Conservation (phyloP, 2,113 vertebrate species). For the Promerops cafer region DNA sequence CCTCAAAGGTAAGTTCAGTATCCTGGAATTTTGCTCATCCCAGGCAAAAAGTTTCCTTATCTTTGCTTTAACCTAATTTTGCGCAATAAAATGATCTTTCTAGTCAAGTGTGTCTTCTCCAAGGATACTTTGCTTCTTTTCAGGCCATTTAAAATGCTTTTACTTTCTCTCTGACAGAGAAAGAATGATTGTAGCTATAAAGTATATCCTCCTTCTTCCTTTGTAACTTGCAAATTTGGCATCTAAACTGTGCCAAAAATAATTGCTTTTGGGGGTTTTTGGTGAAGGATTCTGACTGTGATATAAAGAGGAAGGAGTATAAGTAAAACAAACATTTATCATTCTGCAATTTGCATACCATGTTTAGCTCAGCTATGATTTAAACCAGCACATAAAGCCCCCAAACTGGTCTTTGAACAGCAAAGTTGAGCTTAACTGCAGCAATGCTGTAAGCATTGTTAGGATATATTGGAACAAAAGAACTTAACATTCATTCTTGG, state of each 20-base stretch:
- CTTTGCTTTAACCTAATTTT: not conserved
- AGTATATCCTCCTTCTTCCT: not conserved
- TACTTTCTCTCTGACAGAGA: not conserved
- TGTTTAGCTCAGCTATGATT: constrained; percentile 38
- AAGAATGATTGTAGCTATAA: not conserved
- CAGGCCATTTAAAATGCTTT: not conserved
- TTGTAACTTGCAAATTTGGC: not conserved
- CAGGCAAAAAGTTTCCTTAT: not conserved
- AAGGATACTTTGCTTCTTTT: not conserved
- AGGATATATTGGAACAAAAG: constrained; percentile 28
- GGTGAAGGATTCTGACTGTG: not conserved
- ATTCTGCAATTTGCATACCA: constrained; percentile 26
- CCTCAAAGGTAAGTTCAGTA: not conserved
- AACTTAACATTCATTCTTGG: not conserved
- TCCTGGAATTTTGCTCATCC: not conserved
- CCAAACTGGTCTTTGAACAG: constrained; percentile 30
- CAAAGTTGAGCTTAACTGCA: constrained; percentile 12
- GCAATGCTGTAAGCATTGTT: not conserved
- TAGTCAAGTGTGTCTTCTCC: not conserved
- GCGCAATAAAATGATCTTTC: not conserved
- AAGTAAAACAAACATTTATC: not conserved
- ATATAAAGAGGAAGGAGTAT: constrained; percentile 33
- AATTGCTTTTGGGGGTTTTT: not conserved
- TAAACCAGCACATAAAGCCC: constrained; percentile 48
- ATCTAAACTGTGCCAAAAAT: not conserved